Conservation (phyloP, 2,888 invertebrate genomes). For the Eilema caniola region DNA sequence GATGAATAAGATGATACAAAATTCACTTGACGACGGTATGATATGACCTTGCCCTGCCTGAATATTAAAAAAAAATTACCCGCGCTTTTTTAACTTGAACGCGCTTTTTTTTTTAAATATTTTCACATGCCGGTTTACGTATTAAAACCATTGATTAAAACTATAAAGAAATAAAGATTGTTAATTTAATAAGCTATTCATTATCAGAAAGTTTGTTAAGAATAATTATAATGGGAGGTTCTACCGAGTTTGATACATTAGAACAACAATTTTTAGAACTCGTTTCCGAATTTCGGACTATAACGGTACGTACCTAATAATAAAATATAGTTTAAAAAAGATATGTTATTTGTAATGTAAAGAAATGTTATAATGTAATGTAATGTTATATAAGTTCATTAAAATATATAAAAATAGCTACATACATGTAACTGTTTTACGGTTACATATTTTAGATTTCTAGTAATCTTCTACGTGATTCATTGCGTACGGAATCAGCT, state of each 20-base stretch:
- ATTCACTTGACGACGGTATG: no score
- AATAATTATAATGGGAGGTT: conserved; percentile 37
- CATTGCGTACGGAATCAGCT: conserved; percentile 66
- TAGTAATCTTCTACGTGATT: conserved; percentile 71
- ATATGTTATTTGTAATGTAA: no score
- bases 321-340: no score
- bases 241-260: conserved; percentile 71
- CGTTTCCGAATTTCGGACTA: conserved; percentile 70
- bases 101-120: no score
- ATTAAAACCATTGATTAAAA: no score
- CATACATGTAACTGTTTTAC: not conserved
- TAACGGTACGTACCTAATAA: conserved; percentile 62
- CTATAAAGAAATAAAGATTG: not conserved
- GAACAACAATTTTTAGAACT: conserved; percentile 76
- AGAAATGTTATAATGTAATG: no score
- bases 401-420: not conserved
- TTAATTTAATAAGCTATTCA: not conserved
- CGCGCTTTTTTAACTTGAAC: no score
- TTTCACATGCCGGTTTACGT: no score
- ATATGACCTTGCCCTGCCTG: no score
- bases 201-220: not conserved
- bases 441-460: conserved; percentile 58
- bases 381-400: not conserved
- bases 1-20: no score
- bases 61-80: no score